A percentile compares a stretch with the other conserved stretches of the same genome.
Conservation (phyloP, 1,140 invertebrate species). For the Drosophila teissieri region DNA sequence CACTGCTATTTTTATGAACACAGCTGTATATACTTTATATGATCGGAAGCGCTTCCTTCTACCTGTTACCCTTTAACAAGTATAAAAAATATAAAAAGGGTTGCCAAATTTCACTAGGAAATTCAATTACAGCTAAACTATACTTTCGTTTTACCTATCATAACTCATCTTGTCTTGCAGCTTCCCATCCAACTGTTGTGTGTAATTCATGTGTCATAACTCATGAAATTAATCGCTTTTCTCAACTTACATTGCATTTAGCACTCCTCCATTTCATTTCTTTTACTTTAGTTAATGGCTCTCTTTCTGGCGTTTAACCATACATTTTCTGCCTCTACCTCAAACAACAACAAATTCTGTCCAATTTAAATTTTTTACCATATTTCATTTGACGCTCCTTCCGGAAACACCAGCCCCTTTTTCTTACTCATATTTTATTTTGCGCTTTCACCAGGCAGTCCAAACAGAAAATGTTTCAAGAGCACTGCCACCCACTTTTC, state of each 20-base stretch:
- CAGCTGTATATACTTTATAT: too few relatives aligned
- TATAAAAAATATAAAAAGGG: too few relatives aligned
- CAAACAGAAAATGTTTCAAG: slow-evolving; percentile 37
- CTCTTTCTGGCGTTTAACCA: slow-evolving; percentile 25
- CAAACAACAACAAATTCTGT: slow-evolving; percentile 61
- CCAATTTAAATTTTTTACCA: slow-evolving; percentile 57
- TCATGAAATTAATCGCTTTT: slow-evolving; percentile 73
- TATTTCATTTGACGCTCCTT: slow-evolving; percentile 59
- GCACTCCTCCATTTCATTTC: slow-evolving; percentile 23
- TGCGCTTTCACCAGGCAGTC: slow-evolving; percentile 18
- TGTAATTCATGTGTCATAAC: slow-evolving; percentile 44
- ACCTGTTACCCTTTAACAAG: too few relatives aligned
- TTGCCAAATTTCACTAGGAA: slow-evolving; percentile 4
- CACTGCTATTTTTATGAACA: too few relatives aligned
- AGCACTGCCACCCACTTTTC: slow-evolving; percentile 11
- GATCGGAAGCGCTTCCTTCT: too few relatives aligned
- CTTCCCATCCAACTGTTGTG: slow-evolving; percentile 35
- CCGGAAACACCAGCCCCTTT: slow-evolving; percentile 11
- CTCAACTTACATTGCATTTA: slow-evolving; percentile 39
- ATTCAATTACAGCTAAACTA: slow-evolving; percentile 3
- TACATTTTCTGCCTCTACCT: slow-evolving; percentile 53
- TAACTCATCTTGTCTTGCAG: slow-evolving; percentile 66
- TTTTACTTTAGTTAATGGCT: slow-evolving; percentile 51
- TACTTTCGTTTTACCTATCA: slow-evolving; percentile 43
- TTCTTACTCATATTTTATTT: slow-evolving; percentile 17